Evolutionary conservation across 2,888 invertebrate species (phyloP).

Genomic region (Andrena chrysosceles): DNA sequence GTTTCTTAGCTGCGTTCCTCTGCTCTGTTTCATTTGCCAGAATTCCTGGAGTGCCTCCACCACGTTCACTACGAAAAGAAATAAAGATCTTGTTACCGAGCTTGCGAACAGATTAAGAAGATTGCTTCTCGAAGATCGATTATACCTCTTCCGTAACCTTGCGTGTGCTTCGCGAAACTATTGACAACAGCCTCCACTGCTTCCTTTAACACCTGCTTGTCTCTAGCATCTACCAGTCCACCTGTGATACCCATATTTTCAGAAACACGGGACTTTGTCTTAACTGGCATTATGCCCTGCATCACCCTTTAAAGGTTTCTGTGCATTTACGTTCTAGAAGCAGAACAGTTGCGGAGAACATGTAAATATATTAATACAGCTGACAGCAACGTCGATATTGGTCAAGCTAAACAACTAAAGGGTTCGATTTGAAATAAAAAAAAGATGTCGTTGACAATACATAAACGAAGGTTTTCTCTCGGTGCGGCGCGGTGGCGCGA

Average conservation of each 20-base stretch:
- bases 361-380: not conserved
- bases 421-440: constrained; percentile 2
- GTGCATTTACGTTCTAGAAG: constrained; percentile 76
- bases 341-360: constrained; percentile 19
- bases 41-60: constrained; percentile 98
- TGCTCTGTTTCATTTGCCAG: constrained; percentile 98
- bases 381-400: not conserved
- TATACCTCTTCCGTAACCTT: constrained; percentile 89
- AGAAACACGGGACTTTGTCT: constrained; percentile 82
- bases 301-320: constrained; percentile 75
- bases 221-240: constrained; percentile 86
- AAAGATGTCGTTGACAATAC: not conserved
- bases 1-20: constrained; percentile 93
- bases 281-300: constrained; percentile 84
- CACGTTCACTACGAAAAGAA: constrained; percentile 91
- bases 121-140: not conserved
- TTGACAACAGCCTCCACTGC: constrained; percentile 91
- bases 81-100: not conserved
- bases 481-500: not conserved
- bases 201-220: constrained; percentile 88
- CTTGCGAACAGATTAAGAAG: not conserved
- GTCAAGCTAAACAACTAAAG: constrained; percentile 4
- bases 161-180: constrained; percentile 90
- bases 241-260: constrained; percentile 83
- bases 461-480: not conserved